Evolutionary conservation across 1,140 invertebrate genomes (phyloP).

Genomic region (Pogonomyrmex californicus): DNA sequence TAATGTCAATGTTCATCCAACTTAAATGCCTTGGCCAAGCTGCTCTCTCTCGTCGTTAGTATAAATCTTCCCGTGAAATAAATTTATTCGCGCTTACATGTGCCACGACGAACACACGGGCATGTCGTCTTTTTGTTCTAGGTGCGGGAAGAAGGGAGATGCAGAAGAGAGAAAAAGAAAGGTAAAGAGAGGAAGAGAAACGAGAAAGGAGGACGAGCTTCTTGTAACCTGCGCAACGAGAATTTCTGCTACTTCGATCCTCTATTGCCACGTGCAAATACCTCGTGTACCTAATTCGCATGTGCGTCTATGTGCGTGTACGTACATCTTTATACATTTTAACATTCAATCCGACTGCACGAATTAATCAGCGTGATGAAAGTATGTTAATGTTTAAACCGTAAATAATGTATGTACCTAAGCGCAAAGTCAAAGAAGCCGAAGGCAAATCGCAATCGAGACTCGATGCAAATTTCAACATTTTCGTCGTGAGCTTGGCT

Average conservation of each 20-base stretch:
- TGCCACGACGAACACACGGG: constrained; percentile 18
- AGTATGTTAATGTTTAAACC: neutral
- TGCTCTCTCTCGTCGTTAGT: constrained; percentile 43
- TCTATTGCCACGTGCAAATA: constrained; percentile 39
- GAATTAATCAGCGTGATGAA: constrained; percentile 25
- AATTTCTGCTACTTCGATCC: constrained; percentile 65
- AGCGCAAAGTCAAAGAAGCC: neutral
- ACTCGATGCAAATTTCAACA: constrained; percentile 19
- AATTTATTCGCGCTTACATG: constrained; percentile 63
- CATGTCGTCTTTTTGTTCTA: neutral
- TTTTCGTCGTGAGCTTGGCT: neutral
- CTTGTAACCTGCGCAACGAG: constrained; percentile 60
- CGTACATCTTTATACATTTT: neutral
- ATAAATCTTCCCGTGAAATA: constrained; percentile 63
- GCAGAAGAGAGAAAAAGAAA: neutral
- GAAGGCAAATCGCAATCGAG: neutral
- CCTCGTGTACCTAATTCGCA: neutral
- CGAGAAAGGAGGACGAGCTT: constrained; percentile 68
- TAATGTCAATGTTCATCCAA: constrained; percentile 66
- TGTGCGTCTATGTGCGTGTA: neutral
- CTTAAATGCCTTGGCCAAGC: constrained; percentile 59
- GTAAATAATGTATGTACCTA: neutral
- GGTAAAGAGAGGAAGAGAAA: neutral
- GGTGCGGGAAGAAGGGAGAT: neutral
- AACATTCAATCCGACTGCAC: constrained; percentile 19